Evolutionary conservation across 2,113 vertebrate species (phyloP).

Genomic region (Pterocles gutturalis): DNA sequence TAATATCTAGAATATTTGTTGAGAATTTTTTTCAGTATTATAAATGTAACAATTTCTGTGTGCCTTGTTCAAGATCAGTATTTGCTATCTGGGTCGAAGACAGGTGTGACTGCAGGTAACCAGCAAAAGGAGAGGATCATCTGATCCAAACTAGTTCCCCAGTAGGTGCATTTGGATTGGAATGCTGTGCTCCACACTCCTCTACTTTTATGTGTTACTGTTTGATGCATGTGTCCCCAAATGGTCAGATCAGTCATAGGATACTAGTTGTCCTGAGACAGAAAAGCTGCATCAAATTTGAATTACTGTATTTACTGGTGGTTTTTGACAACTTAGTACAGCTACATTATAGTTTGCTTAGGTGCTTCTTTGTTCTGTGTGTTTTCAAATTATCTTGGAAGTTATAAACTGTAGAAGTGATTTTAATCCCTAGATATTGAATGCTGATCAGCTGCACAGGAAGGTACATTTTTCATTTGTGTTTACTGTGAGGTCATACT

Average conservation of each 20-base stretch:
- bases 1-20: background rate
- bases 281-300: background rate
- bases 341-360: background rate
- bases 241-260: accelerated
- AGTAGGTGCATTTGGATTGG: background rate
- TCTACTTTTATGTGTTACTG: background rate
- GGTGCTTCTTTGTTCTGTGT: background rate
- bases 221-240: background rate
- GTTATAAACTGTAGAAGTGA: background rate
- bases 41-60: background rate
- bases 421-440: background rate
- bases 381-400: background rate
- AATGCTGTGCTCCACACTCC: background rate
- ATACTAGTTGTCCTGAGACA: background rate
- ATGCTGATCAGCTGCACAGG: background rate
- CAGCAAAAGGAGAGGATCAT: background rate
- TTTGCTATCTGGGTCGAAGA: background rate
- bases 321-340: background rate
- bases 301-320: background rate
- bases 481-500: background rate
- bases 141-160: background rate
- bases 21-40: background rate
- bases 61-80: background rate
- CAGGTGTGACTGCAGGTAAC: background rate
- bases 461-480: background rate